phyloP scores from a whole-genome alignment of 2,797 vertebrate species.

The Squalus acanthias region DNA sequence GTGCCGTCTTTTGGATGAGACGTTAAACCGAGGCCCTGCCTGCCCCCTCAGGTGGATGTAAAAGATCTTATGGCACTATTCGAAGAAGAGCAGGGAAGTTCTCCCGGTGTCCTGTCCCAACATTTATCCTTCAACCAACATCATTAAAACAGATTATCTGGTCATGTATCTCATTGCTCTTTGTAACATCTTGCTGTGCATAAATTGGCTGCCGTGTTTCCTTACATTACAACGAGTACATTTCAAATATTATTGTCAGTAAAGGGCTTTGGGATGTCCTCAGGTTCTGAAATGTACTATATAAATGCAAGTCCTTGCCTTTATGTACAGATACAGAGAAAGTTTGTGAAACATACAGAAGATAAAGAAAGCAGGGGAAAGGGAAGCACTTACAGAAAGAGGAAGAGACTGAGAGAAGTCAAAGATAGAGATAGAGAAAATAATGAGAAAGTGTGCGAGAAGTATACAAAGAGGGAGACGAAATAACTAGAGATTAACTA shows the following conservation, averaged over 20 bases:
- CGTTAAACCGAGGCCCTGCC: neutral
- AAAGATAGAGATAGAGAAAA: neutral
- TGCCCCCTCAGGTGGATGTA: neutral
- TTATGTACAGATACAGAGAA: neutral
- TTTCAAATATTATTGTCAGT: neutral
- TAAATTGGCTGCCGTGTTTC: neutral
- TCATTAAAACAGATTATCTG: neutral
- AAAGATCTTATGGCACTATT: neutral
- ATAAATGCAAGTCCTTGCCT: neutral
- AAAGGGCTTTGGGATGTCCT: neutral
- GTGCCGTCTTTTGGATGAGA: neutral
- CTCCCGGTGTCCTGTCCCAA: too few species aligned
- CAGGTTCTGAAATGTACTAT: neutral
- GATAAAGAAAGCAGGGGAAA: neutral
- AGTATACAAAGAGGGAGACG: neutral
- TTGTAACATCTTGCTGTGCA: neutral
- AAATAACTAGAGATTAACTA: neutral
- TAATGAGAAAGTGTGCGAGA: neutral
- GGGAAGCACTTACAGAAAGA: neutral
- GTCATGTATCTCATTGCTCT: neutral
- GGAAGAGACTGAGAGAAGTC: neutral
- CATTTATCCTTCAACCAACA: too few species aligned
- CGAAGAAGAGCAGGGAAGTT: neutral
- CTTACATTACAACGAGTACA: neutral
- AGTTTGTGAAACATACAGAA: neutral